Percentiles rank a stretch among this genome's conserved stretches.
phyloP scores from a whole-genome alignment of 2,888 invertebrate species.

The Monopis laevigella region DNA sequence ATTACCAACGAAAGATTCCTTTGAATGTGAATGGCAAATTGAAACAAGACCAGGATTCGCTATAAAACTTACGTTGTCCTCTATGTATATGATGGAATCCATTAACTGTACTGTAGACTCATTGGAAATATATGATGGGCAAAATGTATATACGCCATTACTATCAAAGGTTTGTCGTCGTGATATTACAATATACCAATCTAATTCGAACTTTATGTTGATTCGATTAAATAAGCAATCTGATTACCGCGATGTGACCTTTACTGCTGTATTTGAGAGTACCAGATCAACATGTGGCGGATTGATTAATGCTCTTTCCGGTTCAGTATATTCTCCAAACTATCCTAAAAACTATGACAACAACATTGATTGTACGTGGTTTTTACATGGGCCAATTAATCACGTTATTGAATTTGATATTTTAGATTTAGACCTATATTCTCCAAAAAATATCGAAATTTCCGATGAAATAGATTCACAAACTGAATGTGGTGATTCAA shows the following conservation, averaged over 20 bases:
- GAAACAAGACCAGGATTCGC: slow-evolving; percentile 71
- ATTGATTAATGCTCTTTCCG: slow-evolving; percentile 63
- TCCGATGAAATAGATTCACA: too few relatives aligned
- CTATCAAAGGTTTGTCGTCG: slow-evolving; percentile 71
- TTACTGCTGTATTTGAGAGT: slow-evolving; percentile 46
- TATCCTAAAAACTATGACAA: slow-evolving; percentile 84
- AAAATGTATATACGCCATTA: slow-evolving; percentile 62
- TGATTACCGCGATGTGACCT: slow-evolving; percentile 71
- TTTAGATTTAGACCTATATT: slow-evolving; percentile 70
- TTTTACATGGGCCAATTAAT: slow-evolving; percentile 71
- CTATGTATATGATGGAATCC: slow-evolving; percentile 69
- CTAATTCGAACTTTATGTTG: slow-evolving; percentile 75
- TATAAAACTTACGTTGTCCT: slow-evolving; percentile 71
- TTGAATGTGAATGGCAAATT: slow-evolving; percentile 82
- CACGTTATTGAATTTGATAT: slow-evolving; percentile 77
- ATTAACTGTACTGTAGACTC: slow-evolving; percentile 70
- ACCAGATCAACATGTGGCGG: slow-evolving; percentile 76
- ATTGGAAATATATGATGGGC: slow-evolving; percentile 74
- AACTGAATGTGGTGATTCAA: slow-evolving; percentile 35
- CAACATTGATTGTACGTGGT: slow-evolving; percentile 81
- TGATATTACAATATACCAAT: slow-evolving; percentile 51
- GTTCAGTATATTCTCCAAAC: slow-evolving; percentile 80
- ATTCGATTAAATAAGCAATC: slow-evolving; percentile 72
- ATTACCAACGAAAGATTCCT: slow-evolving; percentile 57
- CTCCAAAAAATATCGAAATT: slow-evolving; percentile 66